Evolutionary conservation across 2,797 vertebrate genomes (phyloP), one percentile per base, ranked within the genome.

Genomic region (Miichthys miiuy): DNA sequence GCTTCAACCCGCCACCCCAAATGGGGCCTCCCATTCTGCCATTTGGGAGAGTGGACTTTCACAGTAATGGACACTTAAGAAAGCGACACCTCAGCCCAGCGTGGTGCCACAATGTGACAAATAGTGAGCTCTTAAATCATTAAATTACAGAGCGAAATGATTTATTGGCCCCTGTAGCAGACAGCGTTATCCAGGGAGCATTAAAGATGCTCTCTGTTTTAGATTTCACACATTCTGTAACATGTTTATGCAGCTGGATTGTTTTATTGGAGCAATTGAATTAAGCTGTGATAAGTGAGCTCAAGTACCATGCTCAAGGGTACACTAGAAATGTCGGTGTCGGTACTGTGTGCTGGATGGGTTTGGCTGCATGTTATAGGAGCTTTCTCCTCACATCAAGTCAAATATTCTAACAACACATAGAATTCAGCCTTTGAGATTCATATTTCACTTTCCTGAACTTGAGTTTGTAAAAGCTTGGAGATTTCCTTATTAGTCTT

Each of bases 241-340:
- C 93, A 89, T 95, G 94, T 95, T 96, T 94, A 94, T 94, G 94
- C 95, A 96, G 95, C 95, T 96, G 95, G 92, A 95, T 95, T 93
- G 93, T 93, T 96, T 95, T 95, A 95, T 95, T 94, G 91, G 87
- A 84, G 84, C 93, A 93, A 91, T 89, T 93, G 88, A 93, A 93
- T 91, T 87, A 94, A 92, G 91, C 90, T 84, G 89, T 91, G 93
- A 95, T 95, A 93, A 93, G 92, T 93, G 90, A 93, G 87, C 84
- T 87, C 83, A 91, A 87, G 90, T 82, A 82, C 89, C 83, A 79
- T 57, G 88, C 92, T 91, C 90, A 82, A 76, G 90, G 85, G 91
- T 89, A 75, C 84, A 75, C 73, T 84, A 86, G 87, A 90, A 90
- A 89, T 75, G 86, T 76, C 84, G 80, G 87, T 92, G 91, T 91